Base-by-base conservation (phyloP, 2,113 vertebrate species). In the Dasypus novemcinctus region DNA sequence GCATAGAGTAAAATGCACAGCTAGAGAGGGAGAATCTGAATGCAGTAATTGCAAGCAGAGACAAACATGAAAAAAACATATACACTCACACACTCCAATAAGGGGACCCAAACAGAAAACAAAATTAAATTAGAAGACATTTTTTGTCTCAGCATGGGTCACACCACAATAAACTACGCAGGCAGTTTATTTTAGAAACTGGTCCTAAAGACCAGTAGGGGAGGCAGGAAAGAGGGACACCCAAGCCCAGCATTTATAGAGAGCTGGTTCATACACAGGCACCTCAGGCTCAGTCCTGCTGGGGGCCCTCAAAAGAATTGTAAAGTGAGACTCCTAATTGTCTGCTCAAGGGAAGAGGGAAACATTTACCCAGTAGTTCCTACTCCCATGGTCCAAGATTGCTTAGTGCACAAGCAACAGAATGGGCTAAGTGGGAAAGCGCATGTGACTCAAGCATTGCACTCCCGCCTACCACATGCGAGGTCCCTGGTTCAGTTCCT, bases 321-420 rank as follows among this genome's bases (percentile, higher is more conserved):
- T 29, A 64, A 18, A 54, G 8, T 33, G 5, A 61, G 43, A 59
- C 13, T 90, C 38, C 36, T 33, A 36, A 38, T 78, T 85, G 12
- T 87, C 25, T 86, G 7, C 14, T 92, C 8, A 43, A 59, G 49
- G 52, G 29, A 13, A 68, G 49, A 36, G 8, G 11, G 29, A 90
- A 57, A 23, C 10, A 23, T 63, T 63, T 89, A 49, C 20, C 49
- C 13, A 75, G 21, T 6, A 27, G 8, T 27, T 95, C 20, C 69
- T 95, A 36, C 38, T 66, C 8, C n/a, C 52, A 11, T 29, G 38
- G 46, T 31, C 76, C 29, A 36, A 63, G 49, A 61, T 18, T 49
- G 5, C 3, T 6, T 10, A 15, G 3, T 33, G 11, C 15, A n/a
- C 31, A 29, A 12, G 1, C 23, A 38, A 13, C n/a, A n/a, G n/a